These are phyloP conservation scores for Tauraco hartlaubi DNA, from an alignment of 2,797 vertebrate species.

Conservation along the genomic window DNA sequence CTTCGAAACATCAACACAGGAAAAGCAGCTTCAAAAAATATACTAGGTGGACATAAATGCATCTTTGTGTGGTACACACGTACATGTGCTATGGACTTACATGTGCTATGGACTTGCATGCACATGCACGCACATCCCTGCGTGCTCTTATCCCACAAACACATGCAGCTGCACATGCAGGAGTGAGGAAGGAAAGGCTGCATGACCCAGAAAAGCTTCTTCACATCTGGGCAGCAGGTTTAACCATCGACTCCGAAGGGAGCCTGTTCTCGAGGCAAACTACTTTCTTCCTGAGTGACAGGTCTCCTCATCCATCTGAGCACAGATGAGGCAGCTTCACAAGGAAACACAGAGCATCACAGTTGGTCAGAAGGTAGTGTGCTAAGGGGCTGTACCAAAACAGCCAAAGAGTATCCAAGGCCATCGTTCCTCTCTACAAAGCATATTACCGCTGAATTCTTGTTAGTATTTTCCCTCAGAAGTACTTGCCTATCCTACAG, in stretches of 20 bases:
- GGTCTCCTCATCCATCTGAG: neutral
- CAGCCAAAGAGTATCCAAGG: neutral
- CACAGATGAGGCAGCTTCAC: neutral
- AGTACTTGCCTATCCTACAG: neutral
- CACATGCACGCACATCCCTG: neutral
- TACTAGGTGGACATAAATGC: neutral
- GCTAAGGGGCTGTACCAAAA: neutral
- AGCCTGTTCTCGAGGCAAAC: neutral
- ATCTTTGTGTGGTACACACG: neutral
- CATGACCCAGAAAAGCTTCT: neutral
- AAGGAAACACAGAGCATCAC: neutral
- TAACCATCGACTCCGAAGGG: neutral
- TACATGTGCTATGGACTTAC: neutral
- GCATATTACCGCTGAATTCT: neutral
- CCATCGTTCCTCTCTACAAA: neutral
- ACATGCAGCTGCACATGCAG: neutral
- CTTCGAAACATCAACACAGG: neutral
- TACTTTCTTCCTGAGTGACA: neutral
- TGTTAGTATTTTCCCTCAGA: neutral
- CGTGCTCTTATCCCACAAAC: neutral
- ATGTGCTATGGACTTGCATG: neutral
- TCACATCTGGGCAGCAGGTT: slow-evolving; percentile 40
- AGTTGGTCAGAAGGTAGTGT: neutral
- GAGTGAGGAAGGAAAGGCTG: neutral
- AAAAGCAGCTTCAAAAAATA: neutral